Evolutionary conservation across 2,113 vertebrate genomes (phyloP), one percentile per base, ranked within the genome.

Genomic region (Nycticorax nycticorax): DNA sequence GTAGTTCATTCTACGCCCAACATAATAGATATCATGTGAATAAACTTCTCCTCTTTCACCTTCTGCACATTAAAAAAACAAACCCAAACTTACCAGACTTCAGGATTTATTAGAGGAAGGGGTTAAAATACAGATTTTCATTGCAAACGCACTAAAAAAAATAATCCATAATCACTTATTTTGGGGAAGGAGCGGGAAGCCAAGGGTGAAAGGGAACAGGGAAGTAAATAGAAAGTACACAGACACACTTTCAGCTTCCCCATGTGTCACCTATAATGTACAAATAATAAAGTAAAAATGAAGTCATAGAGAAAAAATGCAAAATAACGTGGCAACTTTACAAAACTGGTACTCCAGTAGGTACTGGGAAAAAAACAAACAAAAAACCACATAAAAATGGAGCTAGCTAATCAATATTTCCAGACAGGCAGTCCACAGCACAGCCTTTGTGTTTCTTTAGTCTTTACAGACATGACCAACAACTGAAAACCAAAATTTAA

Each of bases 1-100:
- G 0, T 0, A 76, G 5, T 11, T 43, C 21, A 10, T 26, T 67
- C 47, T 16, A 28, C 8, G 32, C 28, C 39, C 23, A 66, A 18
- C 5, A 3, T 72, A 48, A 62, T 5, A 75, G 24, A 14, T 21
- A 69, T 4, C 9, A 26, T 3, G 24, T 4, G 9, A 91, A 78
- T 17, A n/a, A 84, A 52, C 9, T 59, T n/a, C 19, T 91, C 18
- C 5, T 22, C 48, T 73, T 85, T 66, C 41, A 37, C 13, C 6
- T 56, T 52, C 3, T 4, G 35, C 4, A 1, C 14, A 26, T 55
- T 59, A 53, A 89, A 39, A 77, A 47, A 45, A 45, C 19, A 47
- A 47, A 47, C 8, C 8, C 45, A 8, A 23, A 14, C 28, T 10
- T 17, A 69, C 9, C 30, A 85, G 19, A 66, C 20, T 48, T 57